Evolutionary conservation across 1,140 invertebrate species (phyloP), one percentile per base, ranked within the genome.

Genomic region (Bombus waltoni): DNA sequence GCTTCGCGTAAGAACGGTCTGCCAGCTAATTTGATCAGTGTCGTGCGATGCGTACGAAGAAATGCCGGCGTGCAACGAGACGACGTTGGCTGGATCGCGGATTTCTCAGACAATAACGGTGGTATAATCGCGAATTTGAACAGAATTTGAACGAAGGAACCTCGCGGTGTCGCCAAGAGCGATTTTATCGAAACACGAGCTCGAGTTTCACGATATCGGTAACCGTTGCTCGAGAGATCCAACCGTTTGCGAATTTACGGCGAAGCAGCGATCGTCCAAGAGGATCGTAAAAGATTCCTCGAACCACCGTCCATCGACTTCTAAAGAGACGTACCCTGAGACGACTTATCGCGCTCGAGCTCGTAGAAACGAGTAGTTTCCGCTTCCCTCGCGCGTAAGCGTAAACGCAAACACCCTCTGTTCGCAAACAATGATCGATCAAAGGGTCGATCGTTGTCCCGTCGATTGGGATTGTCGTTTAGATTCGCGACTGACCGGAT

Each of bases 1-100:
- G 42, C 72, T 75, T 15, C 82, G 11, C n/a, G 70, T 53, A 73
- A 85, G 44, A 72, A 68, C 78, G 72, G 70, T 32, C 35, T 38
- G 6, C 70, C 59, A 32, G 77, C 81, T 89, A 77, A 88, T 88
- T 88, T 68, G 57, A 72, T 85, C 59, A 85, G 42, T 57, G 40
- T 32, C 40, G 47, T 8, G 47, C 1, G 47, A 22, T 22, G 47
- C 6, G 47, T 8, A 53, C 6, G 40, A 44, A 44, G 42, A 32
- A 73, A 71, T 1, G 11, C 2, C 13, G 0, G 4, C 4, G 6
- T 57, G 10, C 15, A 8, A 8, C 25, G 13, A 42, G 15, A 28
- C 5, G 0, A n/a, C 11, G 38, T 13, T 6, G 70, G 1, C 15
- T 71, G 47, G 47, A 44, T 13, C 28, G 11, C 10, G 38, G 5